Base-by-base conservation (phyloP, 1,140 invertebrate species). In the Bombus affinis region DNA sequence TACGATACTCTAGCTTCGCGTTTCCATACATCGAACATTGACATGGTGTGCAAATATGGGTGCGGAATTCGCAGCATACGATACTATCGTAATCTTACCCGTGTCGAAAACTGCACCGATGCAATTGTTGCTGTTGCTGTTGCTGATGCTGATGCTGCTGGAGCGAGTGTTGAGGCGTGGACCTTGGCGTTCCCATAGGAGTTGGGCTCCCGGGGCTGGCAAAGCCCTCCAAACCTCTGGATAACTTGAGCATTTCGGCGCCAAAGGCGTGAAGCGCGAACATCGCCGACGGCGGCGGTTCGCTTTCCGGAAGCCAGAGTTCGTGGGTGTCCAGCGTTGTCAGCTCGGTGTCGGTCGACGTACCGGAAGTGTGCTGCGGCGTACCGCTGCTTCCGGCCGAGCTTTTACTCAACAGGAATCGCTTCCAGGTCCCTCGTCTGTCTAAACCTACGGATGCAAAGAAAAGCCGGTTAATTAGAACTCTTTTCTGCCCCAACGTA, bases 241-340 rank as follows among this genome's bases (percentile, higher is more conserved):
- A 98, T 2, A 98, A 95, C 88, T 97, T 97, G 76, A 98, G 95
- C 97, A 98, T 98, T 95, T 98, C 97, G 6, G 97, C 97, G 35
- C 97, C 97, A 89, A 98, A 98, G 91, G 97, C 97, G 93, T 98
- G 97, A 87, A 98, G 95, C 57, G 97, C 97, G 25, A 97, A 97
- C 96, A 98, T 97, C 74, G 97, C 97, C 87, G 97, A 97, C 18
- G 97, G 97, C 78, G 97, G 97, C 22, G 97, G 97, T 90, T 98
- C 97, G 71, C 97, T 96, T 87, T 98, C 97, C 75, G 97, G 97
- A 62, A 98, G 95, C 97, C 97, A 98, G 6, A 98, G 95, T 88
- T 98, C 97, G 92, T 97, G 97, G 25, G 97, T 97, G 92, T 98
- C 97, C 85, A 98, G 94, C 0, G 97, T 97, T 65, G 97, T 97